Conservation (phyloP, 2,888 invertebrate species). For the Netelia virgata region DNA sequence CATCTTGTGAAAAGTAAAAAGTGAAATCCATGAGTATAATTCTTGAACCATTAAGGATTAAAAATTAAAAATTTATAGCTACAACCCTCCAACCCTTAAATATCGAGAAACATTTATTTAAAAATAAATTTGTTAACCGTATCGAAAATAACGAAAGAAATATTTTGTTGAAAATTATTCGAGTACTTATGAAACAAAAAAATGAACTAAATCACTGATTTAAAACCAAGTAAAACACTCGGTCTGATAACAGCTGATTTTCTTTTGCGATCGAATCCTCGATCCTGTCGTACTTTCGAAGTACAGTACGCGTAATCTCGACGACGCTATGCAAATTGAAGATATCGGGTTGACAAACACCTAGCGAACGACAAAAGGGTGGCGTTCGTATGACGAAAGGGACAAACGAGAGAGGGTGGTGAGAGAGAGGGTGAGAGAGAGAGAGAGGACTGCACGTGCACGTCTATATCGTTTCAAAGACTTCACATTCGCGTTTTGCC, state of each 20-base stretch:
- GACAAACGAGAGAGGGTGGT: conserved; percentile 42
- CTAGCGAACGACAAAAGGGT: conserved; percentile 43
- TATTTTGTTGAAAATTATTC: no score
- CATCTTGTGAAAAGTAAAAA: no score
- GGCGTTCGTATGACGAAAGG: conserved; percentile 9
- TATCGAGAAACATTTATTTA: no score
- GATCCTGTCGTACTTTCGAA: neutral
- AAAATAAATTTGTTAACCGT: no score
- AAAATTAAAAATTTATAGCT: no score
- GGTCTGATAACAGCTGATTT: neutral
- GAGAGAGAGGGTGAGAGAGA: neutral
- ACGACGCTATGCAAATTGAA: conserved; percentile 46
- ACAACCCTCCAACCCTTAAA: no score
- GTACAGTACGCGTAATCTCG: conserved; percentile 37
- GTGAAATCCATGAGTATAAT: no score
- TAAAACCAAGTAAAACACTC: no score
- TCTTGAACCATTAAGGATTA: no score
- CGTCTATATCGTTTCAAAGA: conserved; percentile 4
- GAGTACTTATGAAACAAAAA: no score
- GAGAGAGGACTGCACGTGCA: conserved; percentile 3
- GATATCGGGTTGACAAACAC: conserved; percentile 52
- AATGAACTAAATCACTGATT: no score
- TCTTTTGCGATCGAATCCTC: neutral
- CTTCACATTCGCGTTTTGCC: conserved; percentile 51
- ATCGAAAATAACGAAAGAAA: no score